These are phyloP conservation scores for Lissocephala sabroskyi DNA, from an alignment of 2,888 invertebrate species.

Conservation along the genomic window DNA sequence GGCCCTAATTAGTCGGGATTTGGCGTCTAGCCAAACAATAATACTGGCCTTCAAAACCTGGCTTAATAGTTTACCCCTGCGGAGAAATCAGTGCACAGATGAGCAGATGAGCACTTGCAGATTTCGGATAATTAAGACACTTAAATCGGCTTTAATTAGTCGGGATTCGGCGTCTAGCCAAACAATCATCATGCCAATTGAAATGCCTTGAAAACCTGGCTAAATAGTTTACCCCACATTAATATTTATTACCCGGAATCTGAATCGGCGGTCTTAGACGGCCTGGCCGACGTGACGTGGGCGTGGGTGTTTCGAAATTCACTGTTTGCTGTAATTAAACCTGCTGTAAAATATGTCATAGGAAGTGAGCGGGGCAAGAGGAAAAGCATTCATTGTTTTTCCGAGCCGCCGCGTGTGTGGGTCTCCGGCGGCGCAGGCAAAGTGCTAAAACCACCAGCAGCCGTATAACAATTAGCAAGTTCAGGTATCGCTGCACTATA, in stretches of 20 bases:
- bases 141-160: conserved; percentile 20
- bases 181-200: conserved; percentile 21
- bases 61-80: conserved; percentile 77
- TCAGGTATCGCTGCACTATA: too few relatives aligned
- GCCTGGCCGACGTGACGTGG: neutral
- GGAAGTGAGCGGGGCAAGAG: too few relatives aligned
- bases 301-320: too few relatives aligned
- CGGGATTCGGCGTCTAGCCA: conserved; percentile 39
- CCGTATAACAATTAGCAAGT: too few relatives aligned
- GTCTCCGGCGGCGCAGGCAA: too few relatives aligned
- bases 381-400: too few relatives aligned
- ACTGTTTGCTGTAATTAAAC: conserved; percentile 41
- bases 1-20: conserved; percentile 21
- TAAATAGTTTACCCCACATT: conserved; percentile 29
- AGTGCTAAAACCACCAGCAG: too few relatives aligned
- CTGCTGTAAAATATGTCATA: conserved; percentile 35
- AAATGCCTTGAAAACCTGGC: conserved; percentile 24
- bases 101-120: too few relatives aligned
- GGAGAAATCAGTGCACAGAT: too few relatives aligned
- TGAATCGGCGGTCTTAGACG: conserved; percentile 8
- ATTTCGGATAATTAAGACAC: neutral
- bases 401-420: too few relatives aligned
- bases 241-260: conserved; percentile 50
- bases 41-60: conserved; percentile 26
- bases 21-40: conserved; percentile 47